Conservation (phyloP, 2,113 vertebrate species). For the Edolisoma coerulescens region DNA sequence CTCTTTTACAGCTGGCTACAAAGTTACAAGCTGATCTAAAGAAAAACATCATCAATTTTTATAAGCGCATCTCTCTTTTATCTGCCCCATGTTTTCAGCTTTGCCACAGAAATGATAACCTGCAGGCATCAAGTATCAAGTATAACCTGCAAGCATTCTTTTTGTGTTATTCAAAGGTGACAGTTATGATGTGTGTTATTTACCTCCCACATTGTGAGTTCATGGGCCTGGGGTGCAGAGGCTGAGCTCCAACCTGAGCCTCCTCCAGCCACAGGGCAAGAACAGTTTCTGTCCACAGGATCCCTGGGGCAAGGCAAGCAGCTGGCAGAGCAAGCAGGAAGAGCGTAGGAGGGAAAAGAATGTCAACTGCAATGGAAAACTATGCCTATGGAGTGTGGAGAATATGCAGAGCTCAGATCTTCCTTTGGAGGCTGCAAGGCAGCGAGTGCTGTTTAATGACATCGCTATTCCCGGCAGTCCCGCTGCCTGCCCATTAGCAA, state of each 20-base stretch:
- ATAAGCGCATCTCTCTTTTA: neutral
- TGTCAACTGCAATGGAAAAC: neutral
- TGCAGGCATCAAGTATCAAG: neutral
- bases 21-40: neutral
- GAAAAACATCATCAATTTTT: neutral
- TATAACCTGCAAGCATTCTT: neutral
- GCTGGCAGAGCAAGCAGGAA: neutral
- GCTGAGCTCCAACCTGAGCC: accelerated
- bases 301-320: neutral
- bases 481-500: neutral
- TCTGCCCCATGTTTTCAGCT: neutral
- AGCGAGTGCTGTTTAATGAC: neutral
- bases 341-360: neutral
- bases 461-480: accelerated
- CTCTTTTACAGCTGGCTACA: neutral
- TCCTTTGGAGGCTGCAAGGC: neutral
- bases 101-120: neutral
- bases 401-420: neutral
- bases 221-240: neutral
- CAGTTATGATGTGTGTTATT: neutral
- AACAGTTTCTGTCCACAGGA: neutral
- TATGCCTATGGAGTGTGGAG: neutral
- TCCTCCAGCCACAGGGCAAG: neutral
- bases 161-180: neutral
- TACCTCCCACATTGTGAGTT: neutral